Evolutionary conservation across 2,888 invertebrate species (phyloP), one percentile per base, ranked within the genome.

Genomic region (Drosophila lacicola): DNA sequence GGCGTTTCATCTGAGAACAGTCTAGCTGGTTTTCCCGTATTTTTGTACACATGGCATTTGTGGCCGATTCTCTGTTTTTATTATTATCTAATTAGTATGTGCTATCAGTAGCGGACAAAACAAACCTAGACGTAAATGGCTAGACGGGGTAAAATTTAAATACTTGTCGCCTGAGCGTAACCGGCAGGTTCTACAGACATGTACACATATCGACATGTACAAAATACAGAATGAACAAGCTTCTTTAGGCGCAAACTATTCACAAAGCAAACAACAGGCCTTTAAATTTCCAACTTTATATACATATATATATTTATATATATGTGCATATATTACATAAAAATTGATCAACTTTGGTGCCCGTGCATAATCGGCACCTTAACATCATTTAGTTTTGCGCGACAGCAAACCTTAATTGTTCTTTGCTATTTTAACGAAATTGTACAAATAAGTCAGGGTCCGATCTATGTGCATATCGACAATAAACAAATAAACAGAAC

Each of bases 371-470:
- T 41, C 29, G 14, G 9, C 9, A 17, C n/a, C 8, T 34, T 8
- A 17, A 2, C n/a, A 49, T n/a, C 33, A 10, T 34, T 37, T 19
- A 13, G 13, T 54, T 49, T 29, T 42, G 9, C 21, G 17, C 17
- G 17, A 17, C 17, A 17, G 17, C 17, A 17, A 17, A 17, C 2
- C 17, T 17, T 2, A 17, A 17, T 17, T 53, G n/a, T 39, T 50
- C 45, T 36, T 49, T 39, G 29, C 37, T 29, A 21, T 34, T 60
- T 56, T 42, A 45, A 45, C 58, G 25, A 63, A 37, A 49, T 57
- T 49, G 33, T 41, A 58, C 54, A 72, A 74, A 74, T 46, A 69
- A 67, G 69, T 71, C 86, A 88, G 86, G 83, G 86, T 80, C 70
- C 62, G 29, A 21, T 17, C 29, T 21, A 13, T 37, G 10, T 41